phyloP scores from a whole-genome alignment of 2,113 vertebrate species.

The Dromiciops gliroides region DNA sequence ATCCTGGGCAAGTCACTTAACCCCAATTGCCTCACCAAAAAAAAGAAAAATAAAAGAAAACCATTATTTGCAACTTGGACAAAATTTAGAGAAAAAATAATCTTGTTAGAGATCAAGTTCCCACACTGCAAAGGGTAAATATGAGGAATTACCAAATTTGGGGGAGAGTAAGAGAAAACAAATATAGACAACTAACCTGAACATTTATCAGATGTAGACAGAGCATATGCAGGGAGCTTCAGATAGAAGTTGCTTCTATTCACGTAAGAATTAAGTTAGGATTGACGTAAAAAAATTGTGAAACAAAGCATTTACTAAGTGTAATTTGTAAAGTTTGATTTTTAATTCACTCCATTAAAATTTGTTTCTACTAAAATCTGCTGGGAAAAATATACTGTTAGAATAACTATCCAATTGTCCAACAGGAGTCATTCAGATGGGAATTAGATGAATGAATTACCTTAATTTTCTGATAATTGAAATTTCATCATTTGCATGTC shows the following conservation, averaged over 20 bases:
- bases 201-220: neutral
- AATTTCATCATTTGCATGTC: neutral
- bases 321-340: neutral
- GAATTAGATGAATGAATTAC: neutral
- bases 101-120: neutral
- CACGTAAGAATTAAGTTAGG: neutral
- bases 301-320: neutral
- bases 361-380: neutral
- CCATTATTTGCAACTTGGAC: neutral
- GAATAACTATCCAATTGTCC: neutral
- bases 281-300: neutral
- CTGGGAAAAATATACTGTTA: neutral
- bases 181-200: neutral
- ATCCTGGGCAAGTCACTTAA: too few species aligned
- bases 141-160: neutral
- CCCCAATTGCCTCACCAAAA: too few species aligned
- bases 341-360: neutral
- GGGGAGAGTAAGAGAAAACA: neutral
- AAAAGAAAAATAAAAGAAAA: too few species aligned
- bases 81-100: neutral
- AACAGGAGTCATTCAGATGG: neutral
- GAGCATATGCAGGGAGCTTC: neutral
- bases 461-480: neutral
- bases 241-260: neutral
- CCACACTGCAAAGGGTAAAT: neutral